Percentiles rank a stretch among this genome's conserved stretches.
Conservation (phyloP, 1,140 invertebrate genomes). For the Conus betulinus region DNA sequence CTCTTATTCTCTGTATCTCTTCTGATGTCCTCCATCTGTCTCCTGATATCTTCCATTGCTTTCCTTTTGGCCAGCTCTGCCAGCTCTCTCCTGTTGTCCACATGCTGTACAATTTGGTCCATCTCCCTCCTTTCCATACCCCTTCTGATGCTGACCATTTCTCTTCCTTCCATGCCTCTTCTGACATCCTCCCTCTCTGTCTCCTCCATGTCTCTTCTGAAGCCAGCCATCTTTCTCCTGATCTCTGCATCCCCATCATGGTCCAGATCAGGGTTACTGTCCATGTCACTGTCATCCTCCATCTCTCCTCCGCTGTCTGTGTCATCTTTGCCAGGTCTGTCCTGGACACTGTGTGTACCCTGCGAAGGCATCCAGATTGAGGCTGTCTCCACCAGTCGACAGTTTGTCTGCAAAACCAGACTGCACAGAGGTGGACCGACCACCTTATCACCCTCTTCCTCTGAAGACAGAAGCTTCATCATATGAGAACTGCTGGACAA, state of each 20-base stretch:
- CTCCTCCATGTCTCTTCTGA: no score
- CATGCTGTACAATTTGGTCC: no score
- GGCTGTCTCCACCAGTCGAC: no score
- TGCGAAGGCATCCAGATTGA: neutral
- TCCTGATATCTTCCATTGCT: neutral
- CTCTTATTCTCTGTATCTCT: no score
- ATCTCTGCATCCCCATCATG: neutral
- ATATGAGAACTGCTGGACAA: neutral
- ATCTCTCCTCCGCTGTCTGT: neutral
- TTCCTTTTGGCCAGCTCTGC: neutral
- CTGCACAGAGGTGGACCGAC: neutral
- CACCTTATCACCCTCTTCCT: neutral
- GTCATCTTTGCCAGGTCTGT: neutral
- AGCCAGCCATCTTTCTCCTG: neutral
- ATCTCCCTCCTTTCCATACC: neutral
- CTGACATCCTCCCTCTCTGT: no score
- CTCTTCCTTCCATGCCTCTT: no score
- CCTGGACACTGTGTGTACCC: neutral
- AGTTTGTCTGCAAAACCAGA: neutral
- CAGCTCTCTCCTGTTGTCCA: no score
- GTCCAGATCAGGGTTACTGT: neutral
- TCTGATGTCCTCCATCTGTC: no score
- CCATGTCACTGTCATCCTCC: neutral
- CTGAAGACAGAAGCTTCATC: constrained; percentile 13
- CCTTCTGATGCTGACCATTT: no score